Evolutionary conservation across 2,888 invertebrate species (phyloP), one percentile per base, ranked within the genome.

Genomic region (Perithous albicinctus): DNA sequence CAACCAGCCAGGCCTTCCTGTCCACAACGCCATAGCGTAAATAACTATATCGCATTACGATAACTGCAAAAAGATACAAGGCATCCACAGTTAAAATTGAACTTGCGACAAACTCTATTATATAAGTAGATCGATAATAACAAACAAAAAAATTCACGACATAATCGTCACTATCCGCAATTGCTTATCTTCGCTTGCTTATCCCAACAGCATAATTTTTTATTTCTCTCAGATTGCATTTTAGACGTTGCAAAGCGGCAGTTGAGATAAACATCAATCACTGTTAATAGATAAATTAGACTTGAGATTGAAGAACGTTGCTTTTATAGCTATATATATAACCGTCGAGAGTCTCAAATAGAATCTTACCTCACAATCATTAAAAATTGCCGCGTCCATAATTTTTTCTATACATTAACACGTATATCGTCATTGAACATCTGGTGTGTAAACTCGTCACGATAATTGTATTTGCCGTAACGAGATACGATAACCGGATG

Each of bases 1-100:
- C 72, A 91, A 80, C 91, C 91, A 91, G 74, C 90, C 84, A 12
- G 84, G 87, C 73, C 88, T 80, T 26, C 84, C 86, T 6, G 80
- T 85, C 85, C 86, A 86, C 72, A 86, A 69, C 32, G 84, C 84
- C 85, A 85, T 85, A 35, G 70, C 78, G 15, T 41, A 63, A 66
- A 32, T 23, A 0, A 38, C 32, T 29, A n/a, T 46, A 46, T 67
- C 12, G 56, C 67, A 73, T 79, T 64, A 73, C 61, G n/a, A 46
- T 8, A 32, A 59, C 77, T 77, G 76, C 18, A 72, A 78, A 72
- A 78, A 73, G 1, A 73, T n/a, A 56, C 18, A 48, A 32, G 26
- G 35, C 18, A 46, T 66, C 26, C 15, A 43, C 5, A 12, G 38
- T 41, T 10, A 41, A 12, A 6, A n/a, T n/a, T n/a, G n/a, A n/a